Evolutionary conservation across 2,113 vertebrate genomes (phyloP).

Genomic region (Recurvirostra avosetta): DNA sequence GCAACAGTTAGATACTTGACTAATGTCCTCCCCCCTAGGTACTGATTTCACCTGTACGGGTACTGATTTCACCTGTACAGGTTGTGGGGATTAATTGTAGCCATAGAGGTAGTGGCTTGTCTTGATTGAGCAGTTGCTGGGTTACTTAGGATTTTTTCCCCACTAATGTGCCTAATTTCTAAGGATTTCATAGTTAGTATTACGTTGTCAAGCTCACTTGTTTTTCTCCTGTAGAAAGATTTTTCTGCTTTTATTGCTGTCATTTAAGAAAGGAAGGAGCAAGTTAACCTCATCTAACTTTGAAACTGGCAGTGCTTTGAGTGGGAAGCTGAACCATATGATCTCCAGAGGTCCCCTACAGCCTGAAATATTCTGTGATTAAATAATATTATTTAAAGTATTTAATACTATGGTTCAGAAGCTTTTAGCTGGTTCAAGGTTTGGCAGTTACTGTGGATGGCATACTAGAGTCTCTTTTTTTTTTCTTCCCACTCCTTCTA

Average conservation of each 20-base stretch:
- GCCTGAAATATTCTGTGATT: not conserved
- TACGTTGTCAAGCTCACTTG: not conserved
- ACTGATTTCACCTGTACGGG: not conserved
- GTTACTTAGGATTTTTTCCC: not conserved
- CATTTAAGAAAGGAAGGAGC: not conserved
- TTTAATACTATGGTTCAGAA: not conserved
- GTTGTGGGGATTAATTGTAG: not conserved
- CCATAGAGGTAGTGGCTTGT: not conserved
- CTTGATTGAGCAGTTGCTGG: not conserved
- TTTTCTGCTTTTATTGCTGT: not conserved
- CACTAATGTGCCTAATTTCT: not conserved
- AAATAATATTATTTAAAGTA: not conserved
- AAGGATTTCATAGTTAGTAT: not conserved
- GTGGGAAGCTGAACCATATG: not conserved
- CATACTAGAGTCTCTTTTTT: not conserved
- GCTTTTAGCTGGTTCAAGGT: not conserved
- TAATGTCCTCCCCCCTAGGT: too few relatives aligned
- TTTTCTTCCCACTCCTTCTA: not conserved
- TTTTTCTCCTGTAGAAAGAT: not conserved
- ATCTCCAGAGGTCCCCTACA: not conserved
- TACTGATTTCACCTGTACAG: not conserved
- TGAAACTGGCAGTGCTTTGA: not conserved
- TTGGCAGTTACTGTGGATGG: not conserved
- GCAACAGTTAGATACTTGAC: not conserved
- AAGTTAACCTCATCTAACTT: not conserved